Evolutionary conservation across 1,140 invertebrate species (phyloP), one percentile per base, ranked within the genome.

Genomic region (Cotesia vestalis): DNA sequence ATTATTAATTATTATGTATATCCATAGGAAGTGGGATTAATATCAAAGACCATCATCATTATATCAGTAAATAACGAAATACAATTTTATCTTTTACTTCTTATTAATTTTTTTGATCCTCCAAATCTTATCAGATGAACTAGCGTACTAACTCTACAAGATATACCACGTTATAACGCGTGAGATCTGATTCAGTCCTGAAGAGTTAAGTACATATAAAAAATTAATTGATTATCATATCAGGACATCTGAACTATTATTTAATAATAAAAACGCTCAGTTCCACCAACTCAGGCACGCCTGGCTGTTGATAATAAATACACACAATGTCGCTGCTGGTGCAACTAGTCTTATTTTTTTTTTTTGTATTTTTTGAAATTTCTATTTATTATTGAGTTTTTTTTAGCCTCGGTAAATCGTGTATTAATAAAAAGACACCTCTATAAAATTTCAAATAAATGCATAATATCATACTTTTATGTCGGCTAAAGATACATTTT

Each of bases 281-380:
- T 77, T 81, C 69, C 75, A 77, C 66, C 78, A 74, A 79, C 77
- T 82, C 78, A 82, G 79, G 76, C 78, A 80, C 79, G 77, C 79
- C 81, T 79, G 78, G 76, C 79, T 83, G 80, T 80, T 81, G 80
- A 79, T 17, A 79, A 80, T 81, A 78, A 82, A 84, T 85, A 84
- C 83, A 82, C 82, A 82, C 82, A 81, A 82, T 82, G 83, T 85
- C 84, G 83, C 83, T 86, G 84, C 85, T 86, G 84, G 83, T 78
- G 79, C 80, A 81, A 82, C 75, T 74, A 69, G 60, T 73, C 72
- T 69, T 73, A 70, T 51, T 20, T 53, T 53, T 63, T 53, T 63
- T 17, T 27, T 27, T 27, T 27, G 27, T 27, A 27, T 27, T 27
- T 27, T 27, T 27, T 27, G 1, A 27, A 27, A 27, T 46, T 46